phyloP scores from a whole-genome alignment of 1,140 invertebrate genomes.

The Proctacanthus coquilletti region DNA sequence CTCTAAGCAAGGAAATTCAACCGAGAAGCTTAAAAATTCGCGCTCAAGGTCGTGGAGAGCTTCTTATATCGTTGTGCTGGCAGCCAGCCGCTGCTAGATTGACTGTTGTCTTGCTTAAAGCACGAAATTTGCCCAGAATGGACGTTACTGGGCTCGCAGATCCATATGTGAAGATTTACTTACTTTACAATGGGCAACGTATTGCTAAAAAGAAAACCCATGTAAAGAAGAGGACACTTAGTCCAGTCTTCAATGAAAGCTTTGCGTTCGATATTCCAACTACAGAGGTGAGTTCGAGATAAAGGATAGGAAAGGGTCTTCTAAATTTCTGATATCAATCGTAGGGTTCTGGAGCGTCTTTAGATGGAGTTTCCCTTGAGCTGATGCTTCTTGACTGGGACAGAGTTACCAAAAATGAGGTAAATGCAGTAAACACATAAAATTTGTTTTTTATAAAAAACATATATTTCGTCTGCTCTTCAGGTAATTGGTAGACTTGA shows the following conservation, averaged over 20 bases:
- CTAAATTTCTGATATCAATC: slow-evolving; percentile 7
- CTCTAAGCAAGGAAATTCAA: slow-evolving; percentile 67
- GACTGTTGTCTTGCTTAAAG: slow-evolving; percentile 84
- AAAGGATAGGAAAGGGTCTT: too few relatives aligned
- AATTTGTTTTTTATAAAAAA: slow-evolving; percentile 4
- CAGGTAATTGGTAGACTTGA: slow-evolving; percentile 89
- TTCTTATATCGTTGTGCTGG: slow-evolving; percentile 85
- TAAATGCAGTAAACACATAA: slow-evolving; percentile 24
- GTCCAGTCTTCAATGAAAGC: slow-evolving; percentile 97
- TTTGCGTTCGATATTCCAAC: slow-evolving; percentile 75
- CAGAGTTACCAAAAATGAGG: slow-evolving; percentile 94
- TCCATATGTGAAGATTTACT: slow-evolving; percentile 91
- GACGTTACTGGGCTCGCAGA: slow-evolving; percentile 90
- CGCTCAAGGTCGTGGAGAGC: slow-evolving; percentile 74
- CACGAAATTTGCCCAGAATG: slow-evolving; percentile 88
- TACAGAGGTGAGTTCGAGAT: slow-evolving; percentile 32
- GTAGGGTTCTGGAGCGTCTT: slow-evolving; percentile 49
- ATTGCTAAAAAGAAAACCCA: slow-evolving; percentile 99
- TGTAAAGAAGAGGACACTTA: slow-evolving; percentile 92
- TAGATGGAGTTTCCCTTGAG: slow-evolving; percentile 82
- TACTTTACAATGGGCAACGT: slow-evolving; percentile 90
- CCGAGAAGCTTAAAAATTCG: slow-evolving; percentile 78
- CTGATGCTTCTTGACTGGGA: slow-evolving; percentile 93
- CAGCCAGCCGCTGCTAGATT: slow-evolving; percentile 78
- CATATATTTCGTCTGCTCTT: slow-evolving; percentile 8